Base-by-base conservation (phyloP, 2,888 invertebrate species). In the Julus scanicus region DNA sequence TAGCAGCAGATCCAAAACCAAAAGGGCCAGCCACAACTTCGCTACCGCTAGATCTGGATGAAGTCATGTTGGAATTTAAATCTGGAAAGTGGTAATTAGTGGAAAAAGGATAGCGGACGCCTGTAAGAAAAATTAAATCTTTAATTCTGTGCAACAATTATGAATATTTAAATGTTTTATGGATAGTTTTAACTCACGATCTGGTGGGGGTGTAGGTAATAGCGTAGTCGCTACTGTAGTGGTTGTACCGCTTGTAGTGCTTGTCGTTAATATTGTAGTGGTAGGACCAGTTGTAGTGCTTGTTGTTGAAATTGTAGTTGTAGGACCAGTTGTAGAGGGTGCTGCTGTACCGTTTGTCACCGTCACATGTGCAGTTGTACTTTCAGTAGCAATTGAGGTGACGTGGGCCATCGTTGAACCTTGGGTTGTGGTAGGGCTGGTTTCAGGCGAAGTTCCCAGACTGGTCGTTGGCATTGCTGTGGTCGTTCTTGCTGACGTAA, bases 101-200 rank as follows among this genome's bases (percentile, higher is more conserved):
- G 84, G 88, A 88, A 37, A 88, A 5, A 3, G 88, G 84, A 53
- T 88, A 88, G 29, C 39, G 44, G 20, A 88, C 84, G 39, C 17
- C 88, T 88, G 49, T 17, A 40, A 8, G 53, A 40, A 39, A 63
- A 39, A 71, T n/a, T 3, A 11, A 57, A n/a, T 37, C 39, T 5
- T 37, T 37, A 40, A 44, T 85, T n/a, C n/a, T n/a, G n/a, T n/a
- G n/a, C 5, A 40, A n/a, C 85, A 85, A 85, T n/a, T 15, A 13
- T 44, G n/a, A 37, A 49, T 8, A 20, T 1, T 20, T 6, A 87
- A 87, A 29, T 39, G 20, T 13, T 20, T 86, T 37, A 53, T 8
- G 37, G 11, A 44, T 17, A n/a, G n/a, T 2, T 13, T 48, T 1
- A 49, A 63, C 49, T 84, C 48, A 88, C 88, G 15, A 37, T 83